Percentiles rank a stretch among this genome's conserved stretches.
Evolutionary conservation across 2,113 vertebrate genomes (phyloP).

Genomic region (Donacobius atricapilla): DNA sequence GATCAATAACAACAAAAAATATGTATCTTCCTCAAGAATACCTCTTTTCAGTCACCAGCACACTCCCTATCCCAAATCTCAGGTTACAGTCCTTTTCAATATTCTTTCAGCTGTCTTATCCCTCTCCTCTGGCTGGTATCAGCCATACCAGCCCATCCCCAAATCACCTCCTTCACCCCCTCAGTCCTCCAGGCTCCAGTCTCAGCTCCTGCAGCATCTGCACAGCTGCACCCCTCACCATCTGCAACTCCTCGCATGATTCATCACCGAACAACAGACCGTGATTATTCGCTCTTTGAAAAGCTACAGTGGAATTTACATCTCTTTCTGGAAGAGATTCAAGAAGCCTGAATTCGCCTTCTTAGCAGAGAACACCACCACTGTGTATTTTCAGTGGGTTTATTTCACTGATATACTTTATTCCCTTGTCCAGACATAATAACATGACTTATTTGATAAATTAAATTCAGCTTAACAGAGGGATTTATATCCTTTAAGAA

Average conservation of each 20-base stretch:
- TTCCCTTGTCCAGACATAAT: background rate
- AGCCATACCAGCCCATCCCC: background rate
- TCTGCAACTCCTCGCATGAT: constrained; percentile 43
- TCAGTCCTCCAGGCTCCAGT: background rate
- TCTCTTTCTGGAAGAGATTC: constrained; percentile 61
- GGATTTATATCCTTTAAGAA: background rate
- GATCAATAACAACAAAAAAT: background rate
- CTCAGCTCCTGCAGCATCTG: background rate
- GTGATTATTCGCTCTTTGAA: constrained; percentile 63
- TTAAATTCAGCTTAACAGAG: background rate
- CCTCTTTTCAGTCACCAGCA: background rate
- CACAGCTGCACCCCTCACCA: constrained; percentile 59
- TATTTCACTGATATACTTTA: constrained; percentile 15
- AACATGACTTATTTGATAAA: background rate
- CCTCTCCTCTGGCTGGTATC: background rate
- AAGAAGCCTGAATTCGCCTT: constrained; percentile 43
- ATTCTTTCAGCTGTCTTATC: background rate
- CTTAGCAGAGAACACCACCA: constrained; percentile 12
- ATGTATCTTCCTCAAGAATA: background rate
- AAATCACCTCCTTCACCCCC: background rate
- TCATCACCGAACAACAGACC: constrained; percentile 56
- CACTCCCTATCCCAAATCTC: background rate
- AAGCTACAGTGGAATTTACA: constrained; percentile 55
- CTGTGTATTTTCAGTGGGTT: constrained; percentile 12
- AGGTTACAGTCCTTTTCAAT: background rate